Evolutionary conservation across 1,140 invertebrate genomes (phyloP).

Genomic region (Coptotermes formosanus): DNA sequence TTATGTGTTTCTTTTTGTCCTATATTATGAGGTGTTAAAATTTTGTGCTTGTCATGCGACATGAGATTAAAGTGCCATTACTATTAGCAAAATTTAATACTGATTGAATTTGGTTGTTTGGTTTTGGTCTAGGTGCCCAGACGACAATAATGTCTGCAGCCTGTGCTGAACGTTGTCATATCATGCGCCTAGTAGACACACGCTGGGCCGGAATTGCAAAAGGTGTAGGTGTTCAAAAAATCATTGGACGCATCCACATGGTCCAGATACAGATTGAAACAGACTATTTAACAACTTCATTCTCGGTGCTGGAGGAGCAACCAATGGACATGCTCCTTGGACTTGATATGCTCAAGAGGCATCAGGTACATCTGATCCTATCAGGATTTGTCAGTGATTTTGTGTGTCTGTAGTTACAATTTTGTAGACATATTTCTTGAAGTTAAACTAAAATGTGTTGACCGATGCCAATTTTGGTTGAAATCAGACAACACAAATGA

Average conservation of each 20-base stretch:
- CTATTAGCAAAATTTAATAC: too few relatives aligned
- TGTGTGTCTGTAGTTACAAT: too few relatives aligned
- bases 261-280: constrained; percentile 94
- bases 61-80: too few relatives aligned
- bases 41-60: too few relatives aligned
- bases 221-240: constrained; percentile 94
- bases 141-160: constrained; percentile 92
- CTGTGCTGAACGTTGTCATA: constrained; percentile 91
- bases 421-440: too few relatives aligned
- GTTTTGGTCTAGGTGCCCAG: constrained; percentile 70
- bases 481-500: too few relatives aligned
- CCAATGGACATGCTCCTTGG: constrained; percentile 98
- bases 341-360: constrained; percentile 94
- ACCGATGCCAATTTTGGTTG: too few relatives aligned
- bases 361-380: constrained; percentile 63
- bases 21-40: too few relatives aligned
- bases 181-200: constrained; percentile 89
- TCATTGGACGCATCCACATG: constrained; percentile 95
- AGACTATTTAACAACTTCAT: constrained; percentile 92
- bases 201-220: constrained; percentile 65
- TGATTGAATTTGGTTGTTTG: neutral
- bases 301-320: constrained; percentile 96
- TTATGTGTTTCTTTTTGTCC: neutral
- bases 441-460: too few relatives aligned
- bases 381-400: too few relatives aligned